Evolutionary conservation across 2,797 vertebrate genomes (phyloP).

Genomic region (Ciconia nigra): DNA sequence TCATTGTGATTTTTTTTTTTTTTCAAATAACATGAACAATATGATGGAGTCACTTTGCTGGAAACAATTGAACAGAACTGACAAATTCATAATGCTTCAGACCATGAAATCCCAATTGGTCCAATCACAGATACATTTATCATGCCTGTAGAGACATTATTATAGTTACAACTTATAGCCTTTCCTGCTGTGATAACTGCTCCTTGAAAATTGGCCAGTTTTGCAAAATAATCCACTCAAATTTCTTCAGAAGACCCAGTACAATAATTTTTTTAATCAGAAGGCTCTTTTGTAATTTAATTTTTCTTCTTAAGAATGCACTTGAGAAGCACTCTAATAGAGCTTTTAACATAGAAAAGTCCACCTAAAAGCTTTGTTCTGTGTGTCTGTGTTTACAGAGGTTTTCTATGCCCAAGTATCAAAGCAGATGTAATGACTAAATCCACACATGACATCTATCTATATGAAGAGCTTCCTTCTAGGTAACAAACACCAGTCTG

Average conservation of each 20-base stretch:
- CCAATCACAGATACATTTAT: conserved; percentile 50
- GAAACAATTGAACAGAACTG: conserved; percentile 62
- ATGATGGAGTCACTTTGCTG: conserved; percentile 45
- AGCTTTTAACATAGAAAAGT: neutral
- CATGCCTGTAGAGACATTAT: conserved; percentile 13
- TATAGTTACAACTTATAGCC: neutral
- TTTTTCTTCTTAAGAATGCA: neutral
- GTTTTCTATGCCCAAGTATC: neutral
- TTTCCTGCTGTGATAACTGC: conserved; percentile 14
- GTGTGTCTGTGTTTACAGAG: neutral
- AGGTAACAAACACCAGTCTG: neutral
- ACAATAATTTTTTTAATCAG: neutral
- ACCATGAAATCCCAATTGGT: conserved; percentile 62
- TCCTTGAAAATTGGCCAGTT: neutral
- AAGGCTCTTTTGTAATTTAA: neutral
- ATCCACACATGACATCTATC: neutral
- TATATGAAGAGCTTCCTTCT: neutral
- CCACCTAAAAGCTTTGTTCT: neutral
- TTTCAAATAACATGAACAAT: conserved; percentile 7
- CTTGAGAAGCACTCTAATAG: neutral
- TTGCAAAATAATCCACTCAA: neutral
- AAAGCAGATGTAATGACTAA: neutral
- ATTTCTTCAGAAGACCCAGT: neutral
- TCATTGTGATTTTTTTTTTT: neutral
- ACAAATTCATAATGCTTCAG: conserved; percentile 57